Conservation (phyloP, 2,113 vertebrate species). For the Atlantisia rogersi region DNA sequence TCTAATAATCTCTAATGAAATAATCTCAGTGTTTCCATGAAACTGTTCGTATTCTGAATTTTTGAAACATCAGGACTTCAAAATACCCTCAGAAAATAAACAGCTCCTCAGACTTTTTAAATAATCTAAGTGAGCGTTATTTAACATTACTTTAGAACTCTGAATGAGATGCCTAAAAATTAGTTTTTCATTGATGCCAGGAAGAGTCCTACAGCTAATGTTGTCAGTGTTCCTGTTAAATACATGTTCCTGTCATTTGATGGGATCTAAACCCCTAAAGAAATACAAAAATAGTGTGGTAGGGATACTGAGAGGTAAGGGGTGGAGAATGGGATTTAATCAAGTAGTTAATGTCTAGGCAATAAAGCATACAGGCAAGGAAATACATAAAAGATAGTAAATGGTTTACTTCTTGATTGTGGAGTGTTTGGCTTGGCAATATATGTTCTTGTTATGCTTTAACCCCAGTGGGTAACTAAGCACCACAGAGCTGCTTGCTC, state of each 20-base stretch:
- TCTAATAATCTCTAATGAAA: slow-evolving; percentile 18
- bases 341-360: background rate
- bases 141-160: background rate
- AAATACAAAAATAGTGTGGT: background rate
- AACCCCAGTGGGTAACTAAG: too few relatives aligned
- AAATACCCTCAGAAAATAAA: background rate
- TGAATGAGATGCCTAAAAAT: background rate
- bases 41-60: background rate
- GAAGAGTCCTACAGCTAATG: background rate
- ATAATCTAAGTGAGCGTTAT: background rate
- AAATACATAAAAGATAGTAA: background rate
- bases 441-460: background rate
- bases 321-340: background rate
- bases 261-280: background rate
- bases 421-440: background rate
- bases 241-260: accelerated
- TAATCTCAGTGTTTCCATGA: background rate
- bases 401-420: background rate
- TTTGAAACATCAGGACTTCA: background rate
- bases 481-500: too few relatives aligned
- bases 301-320: background rate
- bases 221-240: background rate
- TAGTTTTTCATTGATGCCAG: background rate
- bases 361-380: background rate
- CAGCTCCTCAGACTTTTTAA: background rate